phyloP scores from a whole-genome alignment of 2,113 vertebrate genomes.

The Piliocolobus tephrosceles region DNA sequence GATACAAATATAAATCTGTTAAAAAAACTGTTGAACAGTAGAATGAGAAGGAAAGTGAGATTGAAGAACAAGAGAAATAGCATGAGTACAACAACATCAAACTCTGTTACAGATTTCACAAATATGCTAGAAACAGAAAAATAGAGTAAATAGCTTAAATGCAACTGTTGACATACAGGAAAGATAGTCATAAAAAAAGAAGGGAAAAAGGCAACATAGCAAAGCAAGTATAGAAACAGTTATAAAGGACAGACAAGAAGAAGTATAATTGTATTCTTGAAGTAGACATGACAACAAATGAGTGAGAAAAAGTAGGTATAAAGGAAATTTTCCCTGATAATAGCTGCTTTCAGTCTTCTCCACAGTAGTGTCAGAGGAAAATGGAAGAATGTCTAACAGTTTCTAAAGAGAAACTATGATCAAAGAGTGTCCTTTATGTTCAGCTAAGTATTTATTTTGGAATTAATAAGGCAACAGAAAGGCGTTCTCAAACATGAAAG shows the following conservation, averaged over 20 bases:
- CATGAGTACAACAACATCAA: background rate
- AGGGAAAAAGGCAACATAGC: background rate
- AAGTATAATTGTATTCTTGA: background rate
- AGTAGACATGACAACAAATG: background rate
- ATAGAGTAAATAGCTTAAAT: background rate
- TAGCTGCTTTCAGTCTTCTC: background rate
- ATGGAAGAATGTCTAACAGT: background rate
- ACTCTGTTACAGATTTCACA: background rate
- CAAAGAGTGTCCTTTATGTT: background rate
- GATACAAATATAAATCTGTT: background rate
- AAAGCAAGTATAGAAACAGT: background rate
- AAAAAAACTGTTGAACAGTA: background rate
- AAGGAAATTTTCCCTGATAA: background rate
- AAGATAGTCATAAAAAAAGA: background rate
- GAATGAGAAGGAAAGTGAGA: background rate
- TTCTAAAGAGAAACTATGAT: background rate
- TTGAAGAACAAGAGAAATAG: background rate
- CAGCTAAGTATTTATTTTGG: constrained; percentile 22
- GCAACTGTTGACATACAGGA: background rate
- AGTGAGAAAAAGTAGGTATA: background rate
- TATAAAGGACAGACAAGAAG: background rate
- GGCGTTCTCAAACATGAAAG: background rate
- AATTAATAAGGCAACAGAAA: constrained; percentile 26
- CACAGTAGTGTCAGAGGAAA: background rate
- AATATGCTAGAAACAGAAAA: constrained; percentile 19